Conservation (phyloP, 2,888 invertebrate species). For the Mythimna impura region DNA sequence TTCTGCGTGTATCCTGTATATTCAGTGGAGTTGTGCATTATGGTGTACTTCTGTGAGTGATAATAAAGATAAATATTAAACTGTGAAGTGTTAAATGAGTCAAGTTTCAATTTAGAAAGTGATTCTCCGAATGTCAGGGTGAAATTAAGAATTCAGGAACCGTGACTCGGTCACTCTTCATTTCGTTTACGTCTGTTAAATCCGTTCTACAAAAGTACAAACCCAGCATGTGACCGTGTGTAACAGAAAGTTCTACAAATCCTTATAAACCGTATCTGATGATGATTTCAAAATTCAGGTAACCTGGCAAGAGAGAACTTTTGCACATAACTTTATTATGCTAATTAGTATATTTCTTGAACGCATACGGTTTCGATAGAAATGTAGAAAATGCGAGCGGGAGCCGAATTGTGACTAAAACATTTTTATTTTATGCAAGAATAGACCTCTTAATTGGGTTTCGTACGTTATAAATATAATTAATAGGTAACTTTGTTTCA, state of each 20-base stretch:
- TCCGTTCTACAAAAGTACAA: neutral
- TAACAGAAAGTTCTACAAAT: neutral
- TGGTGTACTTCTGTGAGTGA: slow-evolving; percentile 12
- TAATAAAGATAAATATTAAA: neutral
- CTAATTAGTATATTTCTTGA: neutral
- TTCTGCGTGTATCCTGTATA: slow-evolving; percentile 1
- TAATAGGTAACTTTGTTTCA: neutral
- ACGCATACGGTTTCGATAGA: neutral
- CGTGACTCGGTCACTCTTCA: neutral
- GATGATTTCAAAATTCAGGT: slow-evolving; percentile 1
- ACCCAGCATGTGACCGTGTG: neutral
- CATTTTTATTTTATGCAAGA: no score
- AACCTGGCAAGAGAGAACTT: neutral
- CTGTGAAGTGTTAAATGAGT: slow-evolving; percentile 44
- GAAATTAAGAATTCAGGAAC: slow-evolving; percentile 34
- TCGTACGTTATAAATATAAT: neutral
- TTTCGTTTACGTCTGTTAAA: neutral
- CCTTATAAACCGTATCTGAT: neutral
- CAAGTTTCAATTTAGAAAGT: slow-evolving; percentile 17
- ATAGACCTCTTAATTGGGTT: neutral
- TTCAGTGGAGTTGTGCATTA: slow-evolving; percentile 9
- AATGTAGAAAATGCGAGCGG: neutral
- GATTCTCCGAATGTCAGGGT: slow-evolving; percentile 21
- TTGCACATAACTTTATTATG: no score
- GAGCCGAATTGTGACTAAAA: neutral